A percentile compares a stretch with the other conserved stretches of the same genome.
These are phyloP conservation scores for Sphaeramia orbicularis DNA, from an alignment of 2,797 vertebrate species.

Conservation along the genomic window DNA sequence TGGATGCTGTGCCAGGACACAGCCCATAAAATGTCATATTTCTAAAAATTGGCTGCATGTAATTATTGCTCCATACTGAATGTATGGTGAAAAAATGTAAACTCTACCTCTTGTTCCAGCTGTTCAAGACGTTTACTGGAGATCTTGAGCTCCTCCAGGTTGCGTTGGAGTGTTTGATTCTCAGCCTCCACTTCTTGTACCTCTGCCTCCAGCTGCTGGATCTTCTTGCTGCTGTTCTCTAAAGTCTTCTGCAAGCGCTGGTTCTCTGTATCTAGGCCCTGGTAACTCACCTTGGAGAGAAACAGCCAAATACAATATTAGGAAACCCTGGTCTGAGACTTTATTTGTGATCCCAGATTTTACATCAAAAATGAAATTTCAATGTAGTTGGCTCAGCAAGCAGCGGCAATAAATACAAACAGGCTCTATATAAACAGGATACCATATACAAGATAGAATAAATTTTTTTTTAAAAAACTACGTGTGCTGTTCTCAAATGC, in stretches of 20 bases:
- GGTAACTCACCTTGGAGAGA: slow-evolving; percentile 88
- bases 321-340: slow-evolving; percentile 40
- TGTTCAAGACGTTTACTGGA: slow-evolving; percentile 97
- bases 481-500: slow-evolving; percentile 50
- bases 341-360: no score
- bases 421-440: no score
- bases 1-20: not conserved
- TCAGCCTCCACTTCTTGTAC: slow-evolving; percentile 94
- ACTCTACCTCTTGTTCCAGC: slow-evolving; percentile 90
- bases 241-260: slow-evolving; percentile 96
- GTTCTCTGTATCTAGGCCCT: slow-evolving; percentile 97
- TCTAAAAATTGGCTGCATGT: not conserved
- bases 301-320: slow-evolving; percentile 55
- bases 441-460: no score
- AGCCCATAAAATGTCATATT: not conserved
- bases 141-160: slow-evolving; percentile 96
- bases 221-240: slow-evolving; percentile 97
- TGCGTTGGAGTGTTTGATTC: slow-evolving; percentile 94
- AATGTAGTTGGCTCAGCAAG: no score
- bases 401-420: no score
- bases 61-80: not conserved
- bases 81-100: not conserved
- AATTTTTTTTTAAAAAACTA: no score
- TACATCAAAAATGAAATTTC: no score
- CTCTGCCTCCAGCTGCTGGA: slow-evolving; percentile 94